Evolutionary conservation across 2,113 vertebrate species (phyloP), one percentile per base, ranked within the genome.

Genomic region (Ornithorhynchus anatinus): DNA sequence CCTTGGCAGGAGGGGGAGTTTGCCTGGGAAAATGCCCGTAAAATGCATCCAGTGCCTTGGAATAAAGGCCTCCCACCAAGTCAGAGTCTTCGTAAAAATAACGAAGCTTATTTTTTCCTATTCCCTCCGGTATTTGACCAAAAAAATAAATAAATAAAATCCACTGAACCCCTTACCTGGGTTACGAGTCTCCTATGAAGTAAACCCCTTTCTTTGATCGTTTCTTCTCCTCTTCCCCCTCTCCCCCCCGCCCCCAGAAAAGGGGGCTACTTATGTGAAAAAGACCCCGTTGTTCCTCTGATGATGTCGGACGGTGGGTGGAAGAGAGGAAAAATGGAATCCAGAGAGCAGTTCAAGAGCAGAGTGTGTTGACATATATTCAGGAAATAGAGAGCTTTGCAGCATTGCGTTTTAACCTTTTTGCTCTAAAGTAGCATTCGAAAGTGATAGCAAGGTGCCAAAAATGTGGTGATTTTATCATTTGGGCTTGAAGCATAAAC

Each of bases 401-500:
- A 32, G 54, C 0, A 0, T 3, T 15, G 33, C 35, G 27, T 25
- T 78, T n/a, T 35, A 45, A 78, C 73, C 77, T 69, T 43, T n/a
- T 11, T 79, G 50, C 72, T 59, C 61, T 2, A 27, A 2, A 2
- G 8, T 15, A 40, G 15, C 47, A 2, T 36, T 77, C 20, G 58
- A 19, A 39, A 47, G 61, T 16, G 64, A 31, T 22, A 3, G 16
- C 37, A 59, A 75, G 77, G 81, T 77, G 83, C 70, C 79, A 82
- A 33, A 44, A 84, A 79, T 72, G 76, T 51, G 29, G 79, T 44
- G 61, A 72, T 81, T 87, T 72, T 72, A 69, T 84, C 75, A 0
- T 76, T 53, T 59, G 84, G 85, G 75, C 84, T 79, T 78, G 71
- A 79, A 88, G 77, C 53, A 37, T 0, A 59, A 82, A 61, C 77